Evolutionary conservation across 2,797 vertebrate genomes (phyloP).

Genomic region (Galaxias olidus): DNA sequence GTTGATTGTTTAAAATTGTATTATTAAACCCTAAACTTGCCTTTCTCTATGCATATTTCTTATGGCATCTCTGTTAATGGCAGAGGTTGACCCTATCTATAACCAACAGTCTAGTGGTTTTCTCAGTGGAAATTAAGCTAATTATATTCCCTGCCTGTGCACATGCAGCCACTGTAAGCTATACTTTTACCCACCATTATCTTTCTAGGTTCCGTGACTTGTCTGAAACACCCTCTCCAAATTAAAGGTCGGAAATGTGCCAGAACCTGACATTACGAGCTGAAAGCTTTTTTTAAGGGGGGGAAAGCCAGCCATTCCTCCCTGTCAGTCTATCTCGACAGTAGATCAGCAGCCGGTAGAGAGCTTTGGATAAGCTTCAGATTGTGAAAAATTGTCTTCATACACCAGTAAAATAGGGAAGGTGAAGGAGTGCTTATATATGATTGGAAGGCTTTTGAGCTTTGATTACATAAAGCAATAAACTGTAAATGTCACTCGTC

Average conservation of each 20-base stretch:
- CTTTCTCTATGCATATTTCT: slow-evolving; percentile 46
- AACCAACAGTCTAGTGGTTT: slow-evolving; percentile 63
- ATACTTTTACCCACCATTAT: slow-evolving; percentile 78
- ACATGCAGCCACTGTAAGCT: slow-evolving; percentile 65
- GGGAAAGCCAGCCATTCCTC: slow-evolving; percentile 45
- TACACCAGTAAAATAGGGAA: slow-evolving; percentile 17
- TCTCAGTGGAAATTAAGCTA: slow-evolving; percentile 74
- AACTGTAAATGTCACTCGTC: slow-evolving; percentile 50
- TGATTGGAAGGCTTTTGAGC: slow-evolving; percentile 21
- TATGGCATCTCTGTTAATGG: slow-evolving; percentile 46
- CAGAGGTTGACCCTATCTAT: slow-evolving; percentile 51
- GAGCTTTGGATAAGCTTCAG: slow-evolving; percentile 32
- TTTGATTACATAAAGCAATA: slow-evolving; percentile 48
- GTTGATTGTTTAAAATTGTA: slow-evolving; percentile 33
- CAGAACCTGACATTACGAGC: slow-evolving; percentile 76
- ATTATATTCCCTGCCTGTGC: slow-evolving; percentile 76
- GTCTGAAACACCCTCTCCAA: slow-evolving; percentile 74
- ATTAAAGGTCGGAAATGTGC: slow-evolving; percentile 78
- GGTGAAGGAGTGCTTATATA: slow-evolving; percentile 21
- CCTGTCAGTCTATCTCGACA: slow-evolving; percentile 44
- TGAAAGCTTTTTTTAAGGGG: slow-evolving; percentile 45
- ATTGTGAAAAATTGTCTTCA: slow-evolving; percentile 1
- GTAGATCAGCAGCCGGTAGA: slow-evolving; percentile 43
- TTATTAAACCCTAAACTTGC: slow-evolving; percentile 33
- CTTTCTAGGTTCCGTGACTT: slow-evolving; percentile 65